Evolutionary conservation across 2,113 vertebrate genomes (phyloP), one percentile per base, ranked within the genome.

Genomic region (Paradoxurus hermaphroditus): DNA sequence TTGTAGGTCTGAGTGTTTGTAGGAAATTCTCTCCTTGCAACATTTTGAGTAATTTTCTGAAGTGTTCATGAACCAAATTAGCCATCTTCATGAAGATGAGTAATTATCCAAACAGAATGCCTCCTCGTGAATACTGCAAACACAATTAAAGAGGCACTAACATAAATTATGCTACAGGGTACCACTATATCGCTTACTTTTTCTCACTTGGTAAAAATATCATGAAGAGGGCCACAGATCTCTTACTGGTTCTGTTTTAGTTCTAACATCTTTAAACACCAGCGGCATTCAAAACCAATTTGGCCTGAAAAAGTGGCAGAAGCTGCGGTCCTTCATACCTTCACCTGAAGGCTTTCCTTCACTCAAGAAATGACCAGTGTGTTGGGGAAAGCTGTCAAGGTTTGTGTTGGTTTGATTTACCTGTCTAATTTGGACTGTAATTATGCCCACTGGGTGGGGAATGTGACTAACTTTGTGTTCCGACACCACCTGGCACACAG

Each of bases 51-150:
- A 97, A 98, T 98, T 98, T 98, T 98, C 97, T 98, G 93, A 98
- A 98, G 95, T 98, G 87, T 91, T 98, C 94, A 77, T 95, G 96
- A 98, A 96, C 97, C 65, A 96, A 98, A 98, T 94, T 98, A 96
- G 98, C 83, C 93, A 98, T 98, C 84, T 36, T 98, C 97, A 97
- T 16, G 94, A 96, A 97, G 98, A 95, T 96, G 95, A 98, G 98
- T 98, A 98, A 98, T 98, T 98, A 99, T 97, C 93, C 51, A 97
- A 96, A 98, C 97, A 97, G 96, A 93, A 97, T 96, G 68, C 86
- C 98, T 98, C 98, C 94, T 83, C 92, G 65, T 94, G 97, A 98
- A 98, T 92, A 95, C 70, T 87, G 95, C 96, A 98, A 98, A 97
- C 95, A 97, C 97, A 97, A 92, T 98, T 98, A 97, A 97, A 97